Evolutionary conservation across 2,797 vertebrate species (phyloP), one percentile per base, ranked within the genome.

Genomic region (Sebastolobus altivelis): DNA sequence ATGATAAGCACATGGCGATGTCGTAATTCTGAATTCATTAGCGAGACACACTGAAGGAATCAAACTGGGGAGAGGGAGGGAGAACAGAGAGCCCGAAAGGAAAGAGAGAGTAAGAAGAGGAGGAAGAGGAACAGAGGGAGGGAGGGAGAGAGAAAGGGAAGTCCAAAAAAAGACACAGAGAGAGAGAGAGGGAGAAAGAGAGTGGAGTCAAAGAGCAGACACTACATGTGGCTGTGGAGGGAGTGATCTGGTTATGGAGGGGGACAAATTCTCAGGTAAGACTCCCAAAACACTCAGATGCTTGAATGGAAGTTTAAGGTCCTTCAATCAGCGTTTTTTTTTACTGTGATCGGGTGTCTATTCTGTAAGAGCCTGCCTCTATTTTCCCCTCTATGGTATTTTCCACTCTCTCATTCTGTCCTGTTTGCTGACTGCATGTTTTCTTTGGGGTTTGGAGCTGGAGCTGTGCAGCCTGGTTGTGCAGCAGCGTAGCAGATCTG

Each of bases 211-310:
- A 87, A 85, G 85, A 91, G 92, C 87, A 92, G 90, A 93, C 87
- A 79, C 91, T 95, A 85, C 93, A 95, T 95, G 94, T 95, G 93
- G 90, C 87, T 89, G 86, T 87, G 89, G 91, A 95, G 94, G 93
- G 93, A 94, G 92, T 89, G 89, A 89, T 93, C 89, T 84, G 90
- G 88, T 82, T 86, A 96, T 96, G 96, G 95, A 96, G 94, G 95
- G 95, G 87, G 96, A 96, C 93, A 96, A 94, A 94, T 96, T 96
- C 87, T 95, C 95, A 96, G 96, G 95, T 96, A 95, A 94, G 95
- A 83, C 74, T 81, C 66, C 75, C 38, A 4, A 77, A 80, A 40
- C 68, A 74, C 56, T 65, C 75, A 75, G 72, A 79, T n/a, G 31
- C 69, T 76, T 76, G 70, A 60, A 37, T 37, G 77, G 65, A 60